A percentile compares a stretch with the other conserved stretches of the same genome.
phyloP scores from a whole-genome alignment of 2,113 vertebrate genomes.

The Noturus placidus region DNA sequence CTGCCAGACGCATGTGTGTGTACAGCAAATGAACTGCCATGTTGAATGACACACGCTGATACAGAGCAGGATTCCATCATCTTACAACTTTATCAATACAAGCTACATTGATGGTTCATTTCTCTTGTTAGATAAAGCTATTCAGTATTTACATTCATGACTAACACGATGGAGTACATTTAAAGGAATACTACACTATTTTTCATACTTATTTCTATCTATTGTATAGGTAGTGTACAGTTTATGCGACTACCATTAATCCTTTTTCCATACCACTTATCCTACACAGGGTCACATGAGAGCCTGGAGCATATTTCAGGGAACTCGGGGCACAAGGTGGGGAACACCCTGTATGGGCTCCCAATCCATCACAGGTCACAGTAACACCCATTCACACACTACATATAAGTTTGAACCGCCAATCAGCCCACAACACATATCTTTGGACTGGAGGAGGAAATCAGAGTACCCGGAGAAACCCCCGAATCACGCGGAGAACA shows the following conservation, averaged over 20 bases:
- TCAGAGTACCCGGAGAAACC: no score
- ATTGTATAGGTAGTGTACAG: background rate
- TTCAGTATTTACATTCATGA: background rate
- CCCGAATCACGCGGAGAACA: no score
- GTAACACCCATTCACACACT: no score
- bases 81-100: conserved; percentile 42
- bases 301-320: no score
- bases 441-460: no score
- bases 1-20: conserved; percentile 47
- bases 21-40: conserved; percentile 60
- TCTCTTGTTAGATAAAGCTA: conserved; percentile 23
- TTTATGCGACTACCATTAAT: background rate
- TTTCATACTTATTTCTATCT: background rate
- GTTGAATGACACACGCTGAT: conserved; percentile 52
- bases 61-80: conserved; percentile 28
- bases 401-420: no score
- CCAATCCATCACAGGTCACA: no score
- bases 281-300: background rate
- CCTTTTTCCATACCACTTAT: no score
- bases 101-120: conserved; percentile 19
- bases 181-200: background rate
- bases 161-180: background rate
- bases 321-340: no score
- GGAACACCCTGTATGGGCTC: no score
- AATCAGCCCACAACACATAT: no score